Conservation (phyloP, 2,113 vertebrate genomes). For the Cricetomys ansorgei region DNA sequence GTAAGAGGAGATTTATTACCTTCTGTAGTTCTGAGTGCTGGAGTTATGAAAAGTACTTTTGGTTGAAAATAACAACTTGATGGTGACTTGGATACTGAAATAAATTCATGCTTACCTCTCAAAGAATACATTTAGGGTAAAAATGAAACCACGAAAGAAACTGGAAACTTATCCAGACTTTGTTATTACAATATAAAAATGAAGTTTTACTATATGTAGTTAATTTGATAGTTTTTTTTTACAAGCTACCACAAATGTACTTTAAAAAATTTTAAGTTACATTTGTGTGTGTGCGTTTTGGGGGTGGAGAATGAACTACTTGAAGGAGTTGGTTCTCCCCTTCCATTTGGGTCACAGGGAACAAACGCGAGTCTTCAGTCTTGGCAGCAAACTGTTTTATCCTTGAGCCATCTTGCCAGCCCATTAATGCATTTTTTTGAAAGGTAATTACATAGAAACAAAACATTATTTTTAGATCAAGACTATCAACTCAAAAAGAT, state of each 20-base stretch:
- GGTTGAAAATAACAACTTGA: conserved; percentile 51
- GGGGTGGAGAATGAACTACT: neutral
- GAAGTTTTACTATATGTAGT: conserved; percentile 40
- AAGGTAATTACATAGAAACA: conserved; percentile 20
- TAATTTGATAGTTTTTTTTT: conserved; percentile 22
- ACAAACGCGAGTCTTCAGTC: neutral
- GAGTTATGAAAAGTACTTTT: conserved; percentile 37
- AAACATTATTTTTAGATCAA: conserved; percentile 61
- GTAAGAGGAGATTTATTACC: conserved; percentile 41
- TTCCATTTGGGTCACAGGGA: neutral
- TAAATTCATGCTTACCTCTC: conserved; percentile 56
- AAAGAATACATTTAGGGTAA: conserved; percentile 39
- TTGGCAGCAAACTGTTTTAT: neutral
- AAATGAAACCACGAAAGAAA: conserved; percentile 59
- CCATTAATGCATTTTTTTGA: neutral
- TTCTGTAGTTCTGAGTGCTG: neutral
- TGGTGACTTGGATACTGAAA: conserved; percentile 22
- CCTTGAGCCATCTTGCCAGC: no score
- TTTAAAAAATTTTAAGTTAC: conserved; percentile 22
- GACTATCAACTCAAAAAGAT: conserved; percentile 51
- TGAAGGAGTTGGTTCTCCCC: neutral
- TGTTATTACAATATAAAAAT: conserved; percentile 49
- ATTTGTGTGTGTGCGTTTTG: neutral
- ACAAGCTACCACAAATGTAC: neutral
- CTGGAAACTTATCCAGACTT: conserved; percentile 40